Conservation (phyloP, 37 sponge, comb jelly and placozoan species). For the Diacarnus erythraeanus region DNA sequence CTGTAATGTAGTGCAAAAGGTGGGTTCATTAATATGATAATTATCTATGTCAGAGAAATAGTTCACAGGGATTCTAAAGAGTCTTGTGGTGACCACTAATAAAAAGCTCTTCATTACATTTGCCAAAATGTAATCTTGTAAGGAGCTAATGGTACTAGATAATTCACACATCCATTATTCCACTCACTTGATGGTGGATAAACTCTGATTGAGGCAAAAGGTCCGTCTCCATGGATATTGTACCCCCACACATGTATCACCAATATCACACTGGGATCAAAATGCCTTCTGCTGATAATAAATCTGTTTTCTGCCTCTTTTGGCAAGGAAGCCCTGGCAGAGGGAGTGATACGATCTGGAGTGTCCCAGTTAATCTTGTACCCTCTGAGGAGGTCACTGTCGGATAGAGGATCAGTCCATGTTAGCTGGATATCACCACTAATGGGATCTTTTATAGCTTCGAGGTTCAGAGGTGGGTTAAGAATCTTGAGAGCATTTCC, state of each 20-base stretch:
- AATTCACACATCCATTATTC: no score
- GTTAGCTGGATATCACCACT: background rate
- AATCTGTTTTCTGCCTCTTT: background rate
- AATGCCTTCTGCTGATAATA: background rate
- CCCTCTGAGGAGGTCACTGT: background rate
- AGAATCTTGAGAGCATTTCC: background rate
- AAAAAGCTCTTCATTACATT: no score
- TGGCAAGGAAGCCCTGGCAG: background rate
- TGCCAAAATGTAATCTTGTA: no score
- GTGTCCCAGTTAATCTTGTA: conserved; percentile 64
- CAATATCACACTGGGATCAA: background rate
- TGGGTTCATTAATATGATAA: no score
- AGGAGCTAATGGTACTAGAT: no score
- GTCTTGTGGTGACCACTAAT: no score
- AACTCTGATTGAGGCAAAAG: background rate
- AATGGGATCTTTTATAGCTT: no score
- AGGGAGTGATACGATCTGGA: background rate
- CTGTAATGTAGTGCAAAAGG: no score
- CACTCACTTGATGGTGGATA: background rate
- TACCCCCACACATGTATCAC: conserved; percentile 9
- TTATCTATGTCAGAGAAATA: no score
- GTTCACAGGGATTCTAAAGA: no score
- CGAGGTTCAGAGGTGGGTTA: background rate
- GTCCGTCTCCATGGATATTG: conserved; percentile 7
- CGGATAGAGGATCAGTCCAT: background rate